Evolutionary conservation across 2,797 vertebrate genomes (phyloP), one percentile per base, ranked within the genome.

Genomic region (Urosaurus nigricauda): DNA sequence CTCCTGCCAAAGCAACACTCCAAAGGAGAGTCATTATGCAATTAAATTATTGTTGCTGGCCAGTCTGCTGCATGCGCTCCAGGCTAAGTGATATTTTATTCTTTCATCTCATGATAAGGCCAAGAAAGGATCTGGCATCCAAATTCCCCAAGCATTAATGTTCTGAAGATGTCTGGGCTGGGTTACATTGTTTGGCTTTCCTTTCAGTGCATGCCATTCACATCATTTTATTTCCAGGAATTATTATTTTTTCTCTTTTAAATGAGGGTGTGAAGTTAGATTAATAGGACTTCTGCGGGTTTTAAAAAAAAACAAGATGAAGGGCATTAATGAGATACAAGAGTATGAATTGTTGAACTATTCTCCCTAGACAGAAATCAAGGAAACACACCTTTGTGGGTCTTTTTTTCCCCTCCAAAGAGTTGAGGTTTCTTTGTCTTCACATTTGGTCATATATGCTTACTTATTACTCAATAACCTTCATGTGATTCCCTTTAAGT

Each of bases 61-160:
- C 0, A 0, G 83, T 87, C 74, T 88, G 88, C 91, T 53, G 84
- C 91, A 92, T 88, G 47, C 3, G 2, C 91, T 91, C 91, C 91
- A 88, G 95, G 92, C 88, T 92, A 93, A 91, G 83, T 92, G 84
- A 93, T 83, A 87, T 95, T 93, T 95, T 95, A 91, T 92, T 93
- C 86, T 88, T 95, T 95, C 92, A 93, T 94, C 86, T 87, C 56
- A 85, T 87, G 91, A 93, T 93, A 93, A 93, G 84, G 78, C 84
- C 92, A 91, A 94, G 93, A 93, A 94, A 89, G 88, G 82, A 93
- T 92, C 90, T 83, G 87, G 77, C 88, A 86, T 84, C 86, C 87
- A 88, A 19, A 87, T 91, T 95, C 88, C 90, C 51, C 88, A 73
- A 93, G 85, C 32, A n/a, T 21, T 87, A 93, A 90, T 88, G 89